phyloP scores from a whole-genome alignment of 2,888 invertebrate genomes.

The Eupithecia vulgata region DNA sequence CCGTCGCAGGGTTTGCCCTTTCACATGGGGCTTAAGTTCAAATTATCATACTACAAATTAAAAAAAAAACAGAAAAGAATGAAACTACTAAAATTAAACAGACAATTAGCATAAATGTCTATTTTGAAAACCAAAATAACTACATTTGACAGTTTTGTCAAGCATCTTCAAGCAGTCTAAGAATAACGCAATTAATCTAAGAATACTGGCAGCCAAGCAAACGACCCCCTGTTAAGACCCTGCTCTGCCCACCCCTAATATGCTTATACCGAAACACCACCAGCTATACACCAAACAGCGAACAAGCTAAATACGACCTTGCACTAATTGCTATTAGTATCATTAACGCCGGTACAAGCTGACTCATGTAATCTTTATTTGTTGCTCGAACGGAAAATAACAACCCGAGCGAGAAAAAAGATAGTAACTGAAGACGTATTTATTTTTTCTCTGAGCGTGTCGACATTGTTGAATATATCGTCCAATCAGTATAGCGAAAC shows the following conservation, averaged over 20 bases:
- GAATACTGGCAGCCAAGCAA: slow-evolving; percentile 80
- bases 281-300: slow-evolving; percentile 66
- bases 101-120: not conserved
- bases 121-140: not conserved
- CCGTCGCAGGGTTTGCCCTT: slow-evolving; percentile 57
- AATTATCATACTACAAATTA: not conserved
- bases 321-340: slow-evolving; percentile 73
- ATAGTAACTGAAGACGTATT: slow-evolving; percentile 76
- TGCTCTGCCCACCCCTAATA: slow-evolving; percentile 77
- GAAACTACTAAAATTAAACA: not conserved
- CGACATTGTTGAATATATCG: slow-evolving; percentile 83
- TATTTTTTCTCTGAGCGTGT: slow-evolving; percentile 71
- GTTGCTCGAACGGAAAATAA: slow-evolving; percentile 65
- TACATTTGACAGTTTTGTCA: slow-evolving; percentile 56
- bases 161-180: slow-evolving; percentile 75
- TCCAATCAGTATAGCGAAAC: slow-evolving; percentile 80
- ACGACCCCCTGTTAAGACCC: slow-evolving; percentile 82
- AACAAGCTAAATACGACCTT: slow-evolving; percentile 77
- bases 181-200: slow-evolving; percentile 81
- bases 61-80: not conserved
- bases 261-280: slow-evolving; percentile 68
- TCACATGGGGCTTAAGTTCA: not conserved
- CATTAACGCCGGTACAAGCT: slow-evolving; percentile 68
- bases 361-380: slow-evolving; percentile 63
- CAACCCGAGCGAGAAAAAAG: slow-evolving; percentile 75